Conservation (phyloP, 2,888 invertebrate species). For the Eupithecia subfuscata region DNA sequence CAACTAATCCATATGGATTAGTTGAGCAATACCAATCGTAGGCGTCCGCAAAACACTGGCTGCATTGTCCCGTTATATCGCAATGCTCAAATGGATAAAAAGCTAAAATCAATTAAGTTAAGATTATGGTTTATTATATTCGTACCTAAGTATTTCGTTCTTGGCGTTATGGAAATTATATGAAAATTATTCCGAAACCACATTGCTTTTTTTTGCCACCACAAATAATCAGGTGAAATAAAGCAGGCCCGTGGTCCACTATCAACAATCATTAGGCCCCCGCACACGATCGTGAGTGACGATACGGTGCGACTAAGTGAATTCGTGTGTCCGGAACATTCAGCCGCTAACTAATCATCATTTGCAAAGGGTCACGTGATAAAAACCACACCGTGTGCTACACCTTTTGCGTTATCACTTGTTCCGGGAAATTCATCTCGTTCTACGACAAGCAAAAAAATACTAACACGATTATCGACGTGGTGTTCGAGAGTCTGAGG, state of each 20-base stretch:
- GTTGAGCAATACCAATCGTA: too few relatives aligned
- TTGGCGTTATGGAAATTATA: too few relatives aligned
- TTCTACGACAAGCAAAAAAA: neutral
- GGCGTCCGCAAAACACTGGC: too few relatives aligned
- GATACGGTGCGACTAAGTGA: conserved; percentile 65
- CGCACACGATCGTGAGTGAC: conserved; percentile 35
- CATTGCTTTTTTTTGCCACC: neutral
- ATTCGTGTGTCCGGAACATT: conserved; percentile 78
- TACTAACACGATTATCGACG: neutral
- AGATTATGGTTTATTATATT: neutral
- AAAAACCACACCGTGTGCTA: conserved; percentile 38
- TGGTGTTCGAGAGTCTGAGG: neutral
- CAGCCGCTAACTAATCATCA: conserved; percentile 78
- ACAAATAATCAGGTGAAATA: conserved; percentile 36
- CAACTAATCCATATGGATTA: too few relatives aligned
- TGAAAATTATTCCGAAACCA: neutral
- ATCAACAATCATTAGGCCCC: conserved; percentile 44
- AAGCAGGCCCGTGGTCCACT: conserved; percentile 32
- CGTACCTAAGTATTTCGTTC: neutral
- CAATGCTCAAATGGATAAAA: too few relatives aligned
- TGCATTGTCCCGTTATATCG: too few relatives aligned
- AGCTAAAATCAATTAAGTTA: neutral
- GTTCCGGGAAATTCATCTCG: neutral
- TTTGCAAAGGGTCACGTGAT: conserved; percentile 55
- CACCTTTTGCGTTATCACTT: conserved; percentile 23